Evolutionary conservation across 2,797 vertebrate genomes (phyloP).

Genomic region (Danionella dracula): DNA sequence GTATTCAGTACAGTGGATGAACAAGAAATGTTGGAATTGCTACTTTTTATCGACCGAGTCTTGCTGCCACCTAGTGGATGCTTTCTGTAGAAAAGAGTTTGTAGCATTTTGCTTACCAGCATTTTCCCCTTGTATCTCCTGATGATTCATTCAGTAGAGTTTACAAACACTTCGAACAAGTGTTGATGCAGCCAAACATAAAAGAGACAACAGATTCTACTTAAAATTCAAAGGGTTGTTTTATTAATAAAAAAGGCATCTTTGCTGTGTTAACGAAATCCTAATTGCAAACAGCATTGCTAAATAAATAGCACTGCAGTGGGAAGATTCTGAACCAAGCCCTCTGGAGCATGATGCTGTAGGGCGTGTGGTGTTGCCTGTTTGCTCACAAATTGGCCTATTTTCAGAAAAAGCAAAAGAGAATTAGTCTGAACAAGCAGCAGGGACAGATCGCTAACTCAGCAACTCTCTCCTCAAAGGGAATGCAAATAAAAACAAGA

Average conservation of each 20-base stretch:
- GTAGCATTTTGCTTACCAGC: neutral
- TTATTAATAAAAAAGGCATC: slow-evolving; percentile 57
- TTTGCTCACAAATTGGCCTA: slow-evolving; percentile 79
- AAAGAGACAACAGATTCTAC: slow-evolving; percentile 38
- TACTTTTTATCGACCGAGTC: slow-evolving; percentile 10
- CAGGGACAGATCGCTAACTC: slow-evolving; percentile 59
- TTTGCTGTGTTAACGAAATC: slow-evolving; percentile 64
- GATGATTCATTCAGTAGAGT: slow-evolving; percentile 26
- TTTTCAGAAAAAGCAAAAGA: slow-evolving; percentile 61
- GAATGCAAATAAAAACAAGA: slow-evolving; percentile 74
- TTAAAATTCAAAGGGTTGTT: slow-evolving; percentile 52
- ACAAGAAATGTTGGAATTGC: no score
- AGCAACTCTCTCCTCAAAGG: slow-evolving; percentile 66
- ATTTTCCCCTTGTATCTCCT: neutral
- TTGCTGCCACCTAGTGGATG: slow-evolving; percentile 67
- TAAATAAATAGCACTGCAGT: slow-evolving; percentile 62
- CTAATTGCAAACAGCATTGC: slow-evolving; percentile 55
- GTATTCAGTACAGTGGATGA: no score
- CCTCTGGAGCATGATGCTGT: slow-evolving; percentile 56
- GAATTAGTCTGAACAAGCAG: slow-evolving; percentile 63
- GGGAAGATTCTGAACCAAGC: slow-evolving; percentile 55
- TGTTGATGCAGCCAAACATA: slow-evolving; percentile 41
- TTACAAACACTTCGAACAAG: slow-evolving; percentile 41
- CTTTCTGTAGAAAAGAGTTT: neutral
- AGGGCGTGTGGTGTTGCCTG: slow-evolving; percentile 58